Evolutionary conservation across 2,888 invertebrate species (phyloP).

Genomic region (Cephalotes varians): DNA sequence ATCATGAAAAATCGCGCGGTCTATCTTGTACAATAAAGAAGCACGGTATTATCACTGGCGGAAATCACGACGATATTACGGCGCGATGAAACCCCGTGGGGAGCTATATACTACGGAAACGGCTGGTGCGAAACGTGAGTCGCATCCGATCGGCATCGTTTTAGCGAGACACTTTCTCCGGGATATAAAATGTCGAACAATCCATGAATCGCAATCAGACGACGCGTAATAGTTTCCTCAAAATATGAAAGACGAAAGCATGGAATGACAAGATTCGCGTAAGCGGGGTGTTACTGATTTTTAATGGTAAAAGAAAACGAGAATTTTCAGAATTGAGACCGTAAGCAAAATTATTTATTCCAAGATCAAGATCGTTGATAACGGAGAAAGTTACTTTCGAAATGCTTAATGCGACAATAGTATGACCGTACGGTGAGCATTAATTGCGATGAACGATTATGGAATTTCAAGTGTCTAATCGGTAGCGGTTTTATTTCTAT

Average conservation of each 20-base stretch:
- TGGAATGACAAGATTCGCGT: background rate
- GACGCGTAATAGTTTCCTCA: slow-evolving; percentile 30
- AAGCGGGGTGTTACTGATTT: background rate
- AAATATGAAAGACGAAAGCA: background rate
- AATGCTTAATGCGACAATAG: slow-evolving; percentile 42
- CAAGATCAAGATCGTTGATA: slow-evolving; percentile 22
- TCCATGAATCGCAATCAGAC: slow-evolving; percentile 66
- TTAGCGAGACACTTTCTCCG: slow-evolving; percentile 76
- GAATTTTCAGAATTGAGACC: background rate
- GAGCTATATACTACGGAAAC: slow-evolving; percentile 83
- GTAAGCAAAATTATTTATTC: background rate
- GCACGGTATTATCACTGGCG: slow-evolving; percentile 62
- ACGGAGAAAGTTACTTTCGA: slow-evolving; percentile 71
- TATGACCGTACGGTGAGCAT: slow-evolving; percentile 54
- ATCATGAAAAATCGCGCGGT: slow-evolving; percentile 53
- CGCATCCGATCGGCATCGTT: slow-evolving; percentile 73
- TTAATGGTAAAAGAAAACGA: background rate
- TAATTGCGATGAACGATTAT: slow-evolving; percentile 64
- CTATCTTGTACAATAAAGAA: slow-evolving; percentile 2
- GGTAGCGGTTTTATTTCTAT: background rate
- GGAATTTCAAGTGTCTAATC: slow-evolving; percentile 59
- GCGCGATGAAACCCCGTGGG: slow-evolving; percentile 66
- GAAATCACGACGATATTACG: slow-evolving; percentile 76
- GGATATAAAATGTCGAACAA: slow-evolving; percentile 63
- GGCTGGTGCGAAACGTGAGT: slow-evolving; percentile 76